Conservation (phyloP, 2,888 invertebrate genomes). For the Pristionchus maxplancki region DNA sequence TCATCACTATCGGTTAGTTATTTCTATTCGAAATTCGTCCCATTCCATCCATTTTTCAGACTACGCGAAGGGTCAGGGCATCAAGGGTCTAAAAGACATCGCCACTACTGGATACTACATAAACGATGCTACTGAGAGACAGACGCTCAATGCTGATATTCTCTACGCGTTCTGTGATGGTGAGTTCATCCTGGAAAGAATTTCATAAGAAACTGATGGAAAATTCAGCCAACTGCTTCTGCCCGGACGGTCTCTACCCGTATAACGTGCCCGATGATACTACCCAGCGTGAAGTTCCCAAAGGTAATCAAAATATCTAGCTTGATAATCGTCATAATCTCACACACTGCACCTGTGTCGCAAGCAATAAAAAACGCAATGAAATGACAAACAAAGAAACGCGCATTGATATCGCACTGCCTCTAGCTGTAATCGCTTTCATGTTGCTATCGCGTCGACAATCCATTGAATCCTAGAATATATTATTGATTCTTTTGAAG, state of each 20-base stretch:
- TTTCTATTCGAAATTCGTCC: too few species aligned
- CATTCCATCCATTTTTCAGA: too few species aligned
- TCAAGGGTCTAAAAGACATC: conserved; percentile 16
- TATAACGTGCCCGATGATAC: background rate
- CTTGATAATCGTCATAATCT: background rate
- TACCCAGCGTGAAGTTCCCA: background rate
- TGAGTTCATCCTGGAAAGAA: background rate
- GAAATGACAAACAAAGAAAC: background rate
- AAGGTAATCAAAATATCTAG: background rate
- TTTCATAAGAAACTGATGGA: too few species aligned
- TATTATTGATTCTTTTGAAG: too few species aligned
- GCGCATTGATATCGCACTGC: background rate
- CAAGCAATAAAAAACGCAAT: background rate
- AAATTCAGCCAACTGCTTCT: conserved; percentile 38
- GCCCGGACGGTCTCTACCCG: conserved; percentile 7
- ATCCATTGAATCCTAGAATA: too few species aligned
- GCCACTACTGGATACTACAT: background rate
- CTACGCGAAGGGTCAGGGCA: background rate
- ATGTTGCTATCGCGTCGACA: too few species aligned
- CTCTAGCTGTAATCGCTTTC: background rate
- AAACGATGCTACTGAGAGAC: background rate
- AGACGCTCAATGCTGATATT: background rate
- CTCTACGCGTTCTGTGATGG: conserved; percentile 19
- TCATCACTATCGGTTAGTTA: conserved; percentile 5
- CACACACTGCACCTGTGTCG: too few species aligned